These are phyloP conservation scores for Lysandra bellargus DNA, from an alignment of 2,888 invertebrate species.

Conservation along the genomic window DNA sequence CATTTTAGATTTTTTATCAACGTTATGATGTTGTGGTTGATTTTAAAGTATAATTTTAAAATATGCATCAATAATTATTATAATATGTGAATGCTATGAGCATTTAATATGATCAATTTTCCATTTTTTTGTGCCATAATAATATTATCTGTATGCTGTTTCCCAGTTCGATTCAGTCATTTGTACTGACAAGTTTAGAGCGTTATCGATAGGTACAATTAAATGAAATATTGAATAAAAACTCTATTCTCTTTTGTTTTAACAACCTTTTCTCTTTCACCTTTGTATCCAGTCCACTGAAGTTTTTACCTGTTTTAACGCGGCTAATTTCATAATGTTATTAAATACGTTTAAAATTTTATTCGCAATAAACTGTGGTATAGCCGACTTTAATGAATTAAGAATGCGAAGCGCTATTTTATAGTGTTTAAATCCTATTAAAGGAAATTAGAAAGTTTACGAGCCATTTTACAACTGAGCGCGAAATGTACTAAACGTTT, in stretches of 20 bases:
- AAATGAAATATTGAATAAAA: no score
- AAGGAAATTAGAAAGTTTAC: constrained; percentile 65
- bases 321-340: not conserved
- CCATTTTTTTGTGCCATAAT: no score
- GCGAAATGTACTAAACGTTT: not conserved
- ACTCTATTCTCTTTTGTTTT: no score
- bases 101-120: no score
- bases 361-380: constrained; percentile 13
- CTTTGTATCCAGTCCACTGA: not conserved
- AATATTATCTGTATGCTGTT: no score
- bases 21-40: not conserved
- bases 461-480: constrained; percentile 47
- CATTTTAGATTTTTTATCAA: not conserved
- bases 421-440: constrained; percentile 65
- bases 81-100: no score
- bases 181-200: no score
- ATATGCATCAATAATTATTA: no score
- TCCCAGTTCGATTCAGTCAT: no score
- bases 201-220: no score
- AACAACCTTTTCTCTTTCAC: not conserved
- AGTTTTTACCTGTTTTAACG: not conserved
- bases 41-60: not conserved
- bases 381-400: constrained; percentile 74
- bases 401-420: constrained; percentile 69
- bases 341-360: not conserved